A percentile compares a stretch with the other conserved stretches of the same genome.
Conservation (phyloP, 2,888 invertebrate species). For the Aplocera efformata region DNA sequence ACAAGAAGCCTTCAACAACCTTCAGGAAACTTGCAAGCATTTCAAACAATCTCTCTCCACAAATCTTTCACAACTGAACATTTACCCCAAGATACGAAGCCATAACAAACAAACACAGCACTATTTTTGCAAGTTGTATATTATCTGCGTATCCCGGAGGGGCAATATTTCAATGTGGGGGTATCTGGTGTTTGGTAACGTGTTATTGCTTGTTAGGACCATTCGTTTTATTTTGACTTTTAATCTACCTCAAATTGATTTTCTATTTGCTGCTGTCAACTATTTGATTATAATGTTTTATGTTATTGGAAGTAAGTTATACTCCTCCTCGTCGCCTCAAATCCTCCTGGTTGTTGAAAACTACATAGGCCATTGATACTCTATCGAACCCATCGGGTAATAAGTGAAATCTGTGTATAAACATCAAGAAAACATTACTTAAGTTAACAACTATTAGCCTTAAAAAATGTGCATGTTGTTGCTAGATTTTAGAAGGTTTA, state of each 20-base stretch:
- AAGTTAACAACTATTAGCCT: too few relatives aligned
- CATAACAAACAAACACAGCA: slow-evolving; percentile 26
- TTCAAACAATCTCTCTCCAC: slow-evolving; percentile 21
- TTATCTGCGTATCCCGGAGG: slow-evolving; percentile 41
- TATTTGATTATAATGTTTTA: too few relatives aligned
- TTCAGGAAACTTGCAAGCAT: background rate
- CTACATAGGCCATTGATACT: too few relatives aligned
- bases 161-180: slow-evolving; percentile 37
- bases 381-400: too few relatives aligned
- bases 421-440: too few relatives aligned
- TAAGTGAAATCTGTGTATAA: too few relatives aligned
- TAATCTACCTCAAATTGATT: slow-evolving; percentile 2
- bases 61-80: slow-evolving; percentile 18
- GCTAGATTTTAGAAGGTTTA: too few relatives aligned
- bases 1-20: background rate
- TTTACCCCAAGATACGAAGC: background rate
- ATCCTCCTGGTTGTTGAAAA: background rate
- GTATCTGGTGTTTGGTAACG: slow-evolving; percentile 18
- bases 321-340: background rate
- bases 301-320: too few relatives aligned
- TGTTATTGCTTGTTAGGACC: slow-evolving; percentile 15
- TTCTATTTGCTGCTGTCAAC: too few relatives aligned
- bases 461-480: too few relatives aligned
- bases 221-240: slow-evolving; percentile 2
- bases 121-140: slow-evolving; percentile 44